These are phyloP conservation scores for Elaphurus davidianus DNA, from an alignment of 2,113 vertebrate species.

Conservation along the genomic window DNA sequence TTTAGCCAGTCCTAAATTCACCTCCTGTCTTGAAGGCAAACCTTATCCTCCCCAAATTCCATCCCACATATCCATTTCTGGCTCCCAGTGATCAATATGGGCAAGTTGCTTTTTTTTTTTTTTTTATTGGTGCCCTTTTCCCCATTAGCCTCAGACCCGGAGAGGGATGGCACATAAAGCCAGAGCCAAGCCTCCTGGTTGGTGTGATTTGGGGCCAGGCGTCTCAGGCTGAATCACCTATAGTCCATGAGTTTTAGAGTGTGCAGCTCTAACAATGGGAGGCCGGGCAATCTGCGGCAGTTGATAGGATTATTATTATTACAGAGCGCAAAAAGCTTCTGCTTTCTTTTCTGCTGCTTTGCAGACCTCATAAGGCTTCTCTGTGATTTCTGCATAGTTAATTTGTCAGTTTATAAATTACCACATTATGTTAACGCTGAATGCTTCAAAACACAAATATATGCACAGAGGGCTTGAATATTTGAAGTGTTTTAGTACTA, in stretches of 20 bases:
- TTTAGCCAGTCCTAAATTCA: slow-evolving; percentile 21
- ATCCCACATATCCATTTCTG: background rate
- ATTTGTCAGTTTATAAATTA: slow-evolving; percentile 89
- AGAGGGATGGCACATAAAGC: background rate
- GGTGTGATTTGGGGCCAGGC: slow-evolving; percentile 36
- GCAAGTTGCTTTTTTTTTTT: background rate
- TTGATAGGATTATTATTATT: slow-evolving; percentile 79
- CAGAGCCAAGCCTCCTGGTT: background rate
- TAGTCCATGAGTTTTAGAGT: slow-evolving; percentile 45
- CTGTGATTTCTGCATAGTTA: slow-evolving; percentile 84
- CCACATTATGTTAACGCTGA: slow-evolving; percentile 83
- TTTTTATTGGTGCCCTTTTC: background rate
- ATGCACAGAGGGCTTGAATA: slow-evolving; percentile 84
- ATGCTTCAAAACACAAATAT: slow-evolving; percentile 87
- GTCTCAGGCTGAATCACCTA: slow-evolving; percentile 35
- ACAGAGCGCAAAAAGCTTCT: slow-evolving; percentile 70
- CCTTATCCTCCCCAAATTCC: slow-evolving; percentile 52
- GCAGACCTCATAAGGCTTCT: slow-evolving; percentile 77
- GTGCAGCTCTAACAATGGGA: slow-evolving; percentile 57
- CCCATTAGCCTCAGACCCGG: background rate
- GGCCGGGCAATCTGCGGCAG: slow-evolving; percentile 53
- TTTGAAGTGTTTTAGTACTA: slow-evolving; percentile 86
- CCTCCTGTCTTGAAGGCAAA: slow-evolving; percentile 53
- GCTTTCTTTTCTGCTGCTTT: slow-evolving; percentile 78
- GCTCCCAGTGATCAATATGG: background rate